Percentiles rank a stretch among this genome's conserved stretches.
Evolutionary conservation across 53 echinoderm and acorn worm species (phyloP).

Genomic region (Zoroaster sp.): DNA sequence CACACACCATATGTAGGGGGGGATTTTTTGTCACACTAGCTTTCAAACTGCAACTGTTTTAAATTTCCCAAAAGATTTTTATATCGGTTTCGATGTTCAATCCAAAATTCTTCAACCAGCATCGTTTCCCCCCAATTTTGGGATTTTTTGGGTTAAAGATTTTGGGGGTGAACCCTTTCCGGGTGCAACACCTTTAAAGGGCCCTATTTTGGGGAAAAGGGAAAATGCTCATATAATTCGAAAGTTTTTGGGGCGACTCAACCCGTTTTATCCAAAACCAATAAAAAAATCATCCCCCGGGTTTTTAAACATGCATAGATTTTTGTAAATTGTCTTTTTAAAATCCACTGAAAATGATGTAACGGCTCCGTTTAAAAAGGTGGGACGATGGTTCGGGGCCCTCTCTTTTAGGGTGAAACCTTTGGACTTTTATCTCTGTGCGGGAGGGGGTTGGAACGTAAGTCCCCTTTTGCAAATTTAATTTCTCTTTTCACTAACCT

Average conservation of each 20-base stretch:
- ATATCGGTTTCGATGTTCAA: not conserved
- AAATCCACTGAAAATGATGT: slow-evolving; percentile 12
- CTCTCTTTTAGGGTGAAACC: not conserved
- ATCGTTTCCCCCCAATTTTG: not conserved
- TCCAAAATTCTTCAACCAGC: not conserved
- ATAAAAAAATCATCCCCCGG: slow-evolving; percentile 27
- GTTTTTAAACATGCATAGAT: slow-evolving; percentile 12
- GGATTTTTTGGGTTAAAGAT: not conserved
- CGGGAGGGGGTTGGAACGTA: not conserved
- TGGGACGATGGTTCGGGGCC: slow-evolving; percentile 5
- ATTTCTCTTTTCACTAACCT: not conserved
- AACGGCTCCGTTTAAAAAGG: slow-evolving; percentile 8
- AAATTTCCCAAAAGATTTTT: too few species aligned
- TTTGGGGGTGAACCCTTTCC: not conserved
- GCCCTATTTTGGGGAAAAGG: not conserved
- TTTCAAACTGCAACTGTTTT: too few species aligned
- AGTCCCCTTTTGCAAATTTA: not conserved
- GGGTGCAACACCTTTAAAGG: not conserved
- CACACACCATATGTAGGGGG: too few species aligned
- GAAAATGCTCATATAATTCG: not conserved
- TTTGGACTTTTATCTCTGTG: not conserved
- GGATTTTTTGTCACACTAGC: too few species aligned
- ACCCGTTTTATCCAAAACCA: not conserved
- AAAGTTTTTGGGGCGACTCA: not conserved
- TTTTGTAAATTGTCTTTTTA: not conserved